Conservation (phyloP, 2,888 invertebrate species). For the Archaeoteleia sp. region DNA sequence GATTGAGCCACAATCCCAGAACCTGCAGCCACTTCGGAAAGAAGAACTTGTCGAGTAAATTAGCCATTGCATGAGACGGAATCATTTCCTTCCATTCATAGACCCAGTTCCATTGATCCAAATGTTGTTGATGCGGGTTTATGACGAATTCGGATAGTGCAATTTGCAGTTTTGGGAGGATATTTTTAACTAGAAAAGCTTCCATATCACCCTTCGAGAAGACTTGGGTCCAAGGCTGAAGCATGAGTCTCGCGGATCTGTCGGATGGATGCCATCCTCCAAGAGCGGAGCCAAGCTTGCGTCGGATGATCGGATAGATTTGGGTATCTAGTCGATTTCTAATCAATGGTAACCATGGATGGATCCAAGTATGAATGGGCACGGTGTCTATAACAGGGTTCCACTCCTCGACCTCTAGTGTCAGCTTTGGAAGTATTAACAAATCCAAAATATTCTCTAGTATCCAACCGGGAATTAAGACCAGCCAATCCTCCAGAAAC, state of each 20-base stretch:
- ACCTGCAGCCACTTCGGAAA: constrained; percentile 95
- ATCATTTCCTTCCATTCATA: constrained; percentile 94
- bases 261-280: constrained; percentile 97
- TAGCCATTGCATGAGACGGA: constrained; percentile 85
- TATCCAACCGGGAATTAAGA: constrained; percentile 89
- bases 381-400: constrained; percentile 96
- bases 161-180: constrained; percentile 90
- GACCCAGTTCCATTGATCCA: constrained; percentile 95
- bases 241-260: constrained; percentile 91
- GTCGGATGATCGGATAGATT: constrained; percentile 92
- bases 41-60: constrained; percentile 89
- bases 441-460: constrained; percentile 88
- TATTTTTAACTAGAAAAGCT: constrained; percentile 88
- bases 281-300: constrained; percentile 92
- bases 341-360: constrained; percentile 95
- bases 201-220: constrained; percentile 86
- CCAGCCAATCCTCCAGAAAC: constrained; percentile 88
- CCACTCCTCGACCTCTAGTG: constrained; percentile 90
- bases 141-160: constrained; percentile 80
- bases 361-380: constrained; percentile 97
- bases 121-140: constrained; percentile 84
- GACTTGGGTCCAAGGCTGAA: constrained; percentile 91
- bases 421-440: constrained; percentile 84
- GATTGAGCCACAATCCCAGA: constrained; percentile 92
- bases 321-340: constrained; percentile 79